Conservation (phyloP, 2,888 invertebrate genomes). For the Malacosoma neustria region DNA sequence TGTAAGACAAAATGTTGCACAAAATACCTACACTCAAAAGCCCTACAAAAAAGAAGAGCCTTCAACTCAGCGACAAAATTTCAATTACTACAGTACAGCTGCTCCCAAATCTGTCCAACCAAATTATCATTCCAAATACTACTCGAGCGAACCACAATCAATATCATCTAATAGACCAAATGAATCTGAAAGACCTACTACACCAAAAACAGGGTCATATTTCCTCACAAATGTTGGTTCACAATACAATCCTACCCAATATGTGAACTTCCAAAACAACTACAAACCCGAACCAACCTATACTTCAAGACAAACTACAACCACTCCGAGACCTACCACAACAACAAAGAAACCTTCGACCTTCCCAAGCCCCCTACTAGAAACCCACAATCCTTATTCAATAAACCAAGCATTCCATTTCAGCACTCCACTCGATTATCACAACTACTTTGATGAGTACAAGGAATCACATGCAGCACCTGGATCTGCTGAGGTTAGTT, state of each 20-base stretch:
- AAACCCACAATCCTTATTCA: constrained; percentile 66
- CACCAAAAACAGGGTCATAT: constrained; percentile 40
- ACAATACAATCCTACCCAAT: constrained; percentile 37
- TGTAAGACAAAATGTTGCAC: constrained; percentile 23
- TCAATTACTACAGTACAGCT: constrained; percentile 57
- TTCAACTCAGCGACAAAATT: constrained; percentile 51
- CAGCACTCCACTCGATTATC: constrained; percentile 62
- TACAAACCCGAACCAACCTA: constrained; percentile 31
- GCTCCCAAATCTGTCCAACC: constrained; percentile 39
- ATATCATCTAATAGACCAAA: constrained; percentile 45
- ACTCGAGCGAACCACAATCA: constrained; percentile 59
- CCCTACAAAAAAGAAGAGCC: constrained; percentile 25
- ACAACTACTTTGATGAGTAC: constrained; percentile 51
- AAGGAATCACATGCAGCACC: constrained; percentile 41
- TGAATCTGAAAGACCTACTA: constrained; percentile 23
- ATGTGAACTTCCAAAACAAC: constrained; percentile 29
- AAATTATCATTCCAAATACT: constrained; percentile 45
- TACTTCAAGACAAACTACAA: constrained; percentile 33
- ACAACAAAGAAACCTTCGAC: constrained; percentile 46
- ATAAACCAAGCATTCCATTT: constrained; percentile 68
- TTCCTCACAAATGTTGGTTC: constrained; percentile 36
- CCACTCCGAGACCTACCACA: constrained; percentile 26
- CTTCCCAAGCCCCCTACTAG: constrained; percentile 51
- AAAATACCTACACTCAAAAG: constrained; percentile 22
- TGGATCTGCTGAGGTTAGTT: constrained; percentile 21